These are phyloP conservation scores for Sebastes nivosus DNA, from an alignment of 2,797 vertebrate species.

Conservation along the genomic window DNA sequence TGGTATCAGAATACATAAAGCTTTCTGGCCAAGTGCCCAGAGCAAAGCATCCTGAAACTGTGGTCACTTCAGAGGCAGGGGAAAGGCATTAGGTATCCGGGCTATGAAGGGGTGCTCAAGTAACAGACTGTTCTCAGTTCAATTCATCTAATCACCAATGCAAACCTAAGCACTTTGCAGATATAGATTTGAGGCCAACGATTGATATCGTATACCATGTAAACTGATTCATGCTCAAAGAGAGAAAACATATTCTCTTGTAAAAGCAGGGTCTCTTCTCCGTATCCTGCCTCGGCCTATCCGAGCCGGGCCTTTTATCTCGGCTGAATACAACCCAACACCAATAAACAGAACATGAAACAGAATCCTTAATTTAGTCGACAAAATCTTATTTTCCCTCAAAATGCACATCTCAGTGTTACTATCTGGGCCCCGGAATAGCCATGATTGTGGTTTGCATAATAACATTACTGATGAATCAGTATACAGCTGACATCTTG, in stretches of 20 bases:
- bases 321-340: conserved; percentile 63
- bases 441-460: conserved; percentile 50
- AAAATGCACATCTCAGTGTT: conserved; percentile 58
- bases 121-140: conserved; percentile 79
- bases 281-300: conserved; percentile 32
- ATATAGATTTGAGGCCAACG: conserved; percentile 81
- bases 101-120: conserved; percentile 75
- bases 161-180: conserved; percentile 83
- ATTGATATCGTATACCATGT: conserved; percentile 78
- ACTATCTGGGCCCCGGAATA: conserved; percentile 28
- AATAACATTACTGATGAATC: conserved; percentile 54
- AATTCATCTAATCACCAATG: conserved; percentile 82
- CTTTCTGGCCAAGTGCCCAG: conserved; percentile 76
- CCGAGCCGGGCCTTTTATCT: conserved; percentile 70
- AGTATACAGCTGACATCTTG: conserved; percentile 39
- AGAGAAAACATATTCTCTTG: conserved; percentile 68
- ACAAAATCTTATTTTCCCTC: conserved; percentile 66
- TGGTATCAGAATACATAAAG: conserved; percentile 82
- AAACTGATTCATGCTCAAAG: conserved; percentile 80
- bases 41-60: conserved; percentile 79
- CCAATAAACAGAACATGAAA: conserved; percentile 77
- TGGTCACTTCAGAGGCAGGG: conserved; percentile 79
- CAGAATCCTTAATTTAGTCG: conserved; percentile 68
- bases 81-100: conserved; percentile 76
- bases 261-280: conserved; percentile 47